phyloP scores from a whole-genome alignment of 92 coral and sea anemone genomes.

The Palythoa caribaeorum region DNA sequence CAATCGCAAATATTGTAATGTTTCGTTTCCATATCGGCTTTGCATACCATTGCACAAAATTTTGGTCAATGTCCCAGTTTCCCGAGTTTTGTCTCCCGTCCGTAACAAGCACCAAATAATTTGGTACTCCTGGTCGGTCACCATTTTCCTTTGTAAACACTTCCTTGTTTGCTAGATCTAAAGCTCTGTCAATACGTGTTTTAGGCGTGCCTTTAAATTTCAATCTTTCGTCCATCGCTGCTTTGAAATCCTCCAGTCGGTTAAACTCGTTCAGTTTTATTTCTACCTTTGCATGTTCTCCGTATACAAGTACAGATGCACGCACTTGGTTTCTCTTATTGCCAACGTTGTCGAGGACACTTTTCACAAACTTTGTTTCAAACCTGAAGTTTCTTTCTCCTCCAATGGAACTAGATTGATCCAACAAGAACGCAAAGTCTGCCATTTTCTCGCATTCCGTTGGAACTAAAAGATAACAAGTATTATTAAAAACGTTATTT shows the following conservation, averaged over 20 bases:
- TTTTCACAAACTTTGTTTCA: conserved; percentile 34
- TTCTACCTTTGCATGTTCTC: neutral
- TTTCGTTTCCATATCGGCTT: conserved; percentile 32
- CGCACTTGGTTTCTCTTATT: neutral
- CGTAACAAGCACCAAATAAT: conserved; percentile 39
- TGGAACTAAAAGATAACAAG: neutral
- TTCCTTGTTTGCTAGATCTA: neutral
- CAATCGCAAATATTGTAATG: conserved; percentile 31
- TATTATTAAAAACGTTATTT: neutral
- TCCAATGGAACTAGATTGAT: conserved; percentile 20
- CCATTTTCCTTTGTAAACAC: conserved; percentile 32
- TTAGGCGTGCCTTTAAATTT: neutral
- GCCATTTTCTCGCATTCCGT: conserved; percentile 15
- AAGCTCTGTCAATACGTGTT: conserved; percentile 20
- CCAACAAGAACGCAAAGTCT: conserved; percentile 35
- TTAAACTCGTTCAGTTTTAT: conserved; percentile 31
- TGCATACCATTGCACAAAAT: conserved; percentile 15
- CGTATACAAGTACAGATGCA: conserved; percentile 8
- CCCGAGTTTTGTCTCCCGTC: conserved; percentile 32
- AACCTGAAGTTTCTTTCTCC: neutral
- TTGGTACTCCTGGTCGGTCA: conserved; percentile 28
- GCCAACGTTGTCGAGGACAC: conserved; percentile 1
- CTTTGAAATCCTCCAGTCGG: neutral
- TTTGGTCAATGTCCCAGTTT: neutral
- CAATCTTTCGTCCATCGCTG: conserved; percentile 14